phyloP scores from a whole-genome alignment of 1,140 invertebrate genomes.

The Paraescarpia echinospica region DNA sequence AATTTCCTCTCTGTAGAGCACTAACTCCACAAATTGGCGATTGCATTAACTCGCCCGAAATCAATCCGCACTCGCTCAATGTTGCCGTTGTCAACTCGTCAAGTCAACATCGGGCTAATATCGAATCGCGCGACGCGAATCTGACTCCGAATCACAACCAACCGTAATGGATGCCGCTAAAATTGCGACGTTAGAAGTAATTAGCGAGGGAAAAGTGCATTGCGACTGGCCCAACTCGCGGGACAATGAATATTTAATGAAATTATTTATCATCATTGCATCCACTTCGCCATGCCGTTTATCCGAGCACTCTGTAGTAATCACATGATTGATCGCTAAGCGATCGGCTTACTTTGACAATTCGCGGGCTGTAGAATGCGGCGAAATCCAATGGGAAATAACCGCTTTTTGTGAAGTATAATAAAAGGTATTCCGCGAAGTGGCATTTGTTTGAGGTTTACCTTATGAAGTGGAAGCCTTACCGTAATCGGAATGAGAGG shows the following conservation, averaged over 20 bases:
- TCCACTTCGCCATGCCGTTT: not conserved
- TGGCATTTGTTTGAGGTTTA: not conserved
- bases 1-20: not conserved
- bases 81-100: not conserved
- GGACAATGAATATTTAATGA: conserved; percentile 6
- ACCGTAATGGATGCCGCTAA: not conserved
- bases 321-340: not conserved
- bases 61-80: not conserved
- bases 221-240: not conserved
- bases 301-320: not conserved
- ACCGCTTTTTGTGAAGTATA: not conserved
- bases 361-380: not conserved
- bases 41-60: not conserved
- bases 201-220: not conserved
- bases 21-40: not conserved
- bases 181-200: not conserved
- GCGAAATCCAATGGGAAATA: not conserved
- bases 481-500: not conserved
- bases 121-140: not conserved
- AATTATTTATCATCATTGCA: not conserved
- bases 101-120: not conserved
- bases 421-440: not conserved
- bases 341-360: not conserved
- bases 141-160: not conserved
- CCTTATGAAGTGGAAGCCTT: not conserved